Evolutionary conservation across 2,888 invertebrate genomes (phyloP), one percentile per base, ranked within the genome.

Genomic region (Hartigia nigra): DNA sequence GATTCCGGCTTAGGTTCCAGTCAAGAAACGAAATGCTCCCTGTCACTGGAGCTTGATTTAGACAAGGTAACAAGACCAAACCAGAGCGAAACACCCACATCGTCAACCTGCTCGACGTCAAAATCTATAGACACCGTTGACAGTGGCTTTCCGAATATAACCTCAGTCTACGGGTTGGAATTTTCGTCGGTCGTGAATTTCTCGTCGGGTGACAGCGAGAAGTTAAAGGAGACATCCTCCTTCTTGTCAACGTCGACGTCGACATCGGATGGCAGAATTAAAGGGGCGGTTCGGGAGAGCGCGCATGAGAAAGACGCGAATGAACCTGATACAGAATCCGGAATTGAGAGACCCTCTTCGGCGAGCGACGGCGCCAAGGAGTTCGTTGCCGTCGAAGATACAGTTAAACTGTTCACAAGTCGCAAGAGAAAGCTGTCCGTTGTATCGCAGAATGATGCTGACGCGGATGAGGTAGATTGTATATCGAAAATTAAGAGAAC

Each of bases 1-100:
- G 92, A 92, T 86, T 92, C 92, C 12, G 92, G 92, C 32, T 78
- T 92, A 3, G 91, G 91, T 69, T 91, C 91, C 12, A 92, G 91
- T 81, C 92, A 92, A 81, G 92, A 91, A n/a, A 84, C 79, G 76
- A 82, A 82, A 78, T 76, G 70, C 37, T 78, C 77, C 9, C 23
- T 76, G 5, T 70, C 74, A n/a, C 72, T 77, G 55, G 80, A 83
- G 23, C 55, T 79, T 35, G 70, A 81, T 39, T 75, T 72, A 34
- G 72, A 72, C 12, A 76, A 70, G 76, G 37, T 75, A 14, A 69
- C 35, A 34, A 35, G 74, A 12, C 39, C 35, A 4, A 31, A 11
- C 69, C 35, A 31, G 34, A 39, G 69, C 34, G 55, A 55, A 12
- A 36, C 35, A 12, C 69, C 70, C 1, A 77, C 76, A 31, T 69